phyloP scores from a whole-genome alignment of 1,140 invertebrate species.

The Conus ventricosus region DNA sequence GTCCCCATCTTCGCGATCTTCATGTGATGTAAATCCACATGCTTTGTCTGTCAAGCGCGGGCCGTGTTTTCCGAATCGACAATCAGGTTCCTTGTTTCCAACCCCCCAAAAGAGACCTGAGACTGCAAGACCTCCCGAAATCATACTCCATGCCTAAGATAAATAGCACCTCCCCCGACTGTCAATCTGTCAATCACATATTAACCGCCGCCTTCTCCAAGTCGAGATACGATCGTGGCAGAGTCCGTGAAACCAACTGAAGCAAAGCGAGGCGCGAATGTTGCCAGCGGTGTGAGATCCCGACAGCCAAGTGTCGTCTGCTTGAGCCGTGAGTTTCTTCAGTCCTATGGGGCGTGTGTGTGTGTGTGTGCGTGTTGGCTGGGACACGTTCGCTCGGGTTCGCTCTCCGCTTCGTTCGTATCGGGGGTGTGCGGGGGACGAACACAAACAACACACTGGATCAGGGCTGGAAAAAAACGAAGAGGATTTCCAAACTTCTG shows the following conservation, averaged over 20 bases:
- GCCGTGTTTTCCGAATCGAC: too few species aligned
- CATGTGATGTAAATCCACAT: too few species aligned
- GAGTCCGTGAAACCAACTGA: background rate
- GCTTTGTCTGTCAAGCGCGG: too few species aligned
- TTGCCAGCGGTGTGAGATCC: conserved; percentile 36
- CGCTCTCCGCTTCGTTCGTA: background rate
- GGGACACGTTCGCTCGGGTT: background rate
- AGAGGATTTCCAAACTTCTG: too few species aligned
- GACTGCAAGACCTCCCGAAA: too few species aligned
- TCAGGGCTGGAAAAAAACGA: too few species aligned
- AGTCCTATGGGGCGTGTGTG: background rate
- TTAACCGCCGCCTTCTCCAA: background rate
- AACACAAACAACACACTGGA: background rate
- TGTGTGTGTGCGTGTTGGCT: background rate
- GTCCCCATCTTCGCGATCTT: too few species aligned
- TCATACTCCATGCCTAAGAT: background rate
- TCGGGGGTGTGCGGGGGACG: background rate
- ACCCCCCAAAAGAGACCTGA: too few species aligned
- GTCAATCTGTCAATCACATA: background rate
- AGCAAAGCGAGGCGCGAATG: conserved; percentile 17
- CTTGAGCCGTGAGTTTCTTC: conserved; percentile 25
- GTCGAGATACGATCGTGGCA: background rate
- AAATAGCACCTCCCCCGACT: background rate
- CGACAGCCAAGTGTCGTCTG: conserved; percentile 39
- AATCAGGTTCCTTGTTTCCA: too few species aligned